Conservation (phyloP, 2,797 vertebrate species). For the Halcyon leucocephala region DNA sequence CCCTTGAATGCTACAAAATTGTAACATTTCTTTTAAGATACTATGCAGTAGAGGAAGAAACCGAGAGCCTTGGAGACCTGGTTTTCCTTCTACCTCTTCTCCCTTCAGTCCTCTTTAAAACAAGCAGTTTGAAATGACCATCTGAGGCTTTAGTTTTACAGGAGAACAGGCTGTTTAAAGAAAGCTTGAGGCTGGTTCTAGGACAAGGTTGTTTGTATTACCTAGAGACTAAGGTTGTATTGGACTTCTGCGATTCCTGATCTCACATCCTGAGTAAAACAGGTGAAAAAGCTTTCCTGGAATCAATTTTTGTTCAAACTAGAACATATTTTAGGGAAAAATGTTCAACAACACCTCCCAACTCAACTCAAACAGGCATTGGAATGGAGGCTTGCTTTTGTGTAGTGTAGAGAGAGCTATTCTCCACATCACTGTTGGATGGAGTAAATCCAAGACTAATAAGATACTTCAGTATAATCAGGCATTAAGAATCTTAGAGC, state of each 20-base stretch:
- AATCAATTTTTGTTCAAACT: not conserved
- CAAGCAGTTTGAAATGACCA: not conserved
- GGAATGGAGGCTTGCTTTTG: not conserved
- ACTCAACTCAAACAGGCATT: not conserved
- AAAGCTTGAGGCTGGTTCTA: not conserved
- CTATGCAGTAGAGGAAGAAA: not conserved
- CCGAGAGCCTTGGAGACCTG: not conserved
- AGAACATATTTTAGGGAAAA: not conserved
- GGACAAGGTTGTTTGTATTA: not conserved
- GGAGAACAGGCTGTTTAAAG: not conserved
- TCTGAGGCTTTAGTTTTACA: not conserved
- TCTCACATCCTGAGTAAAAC: not conserved
- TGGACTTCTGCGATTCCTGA: not conserved
- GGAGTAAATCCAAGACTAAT: not conserved
- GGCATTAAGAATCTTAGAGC: not conserved
- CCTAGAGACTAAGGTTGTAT: not conserved
- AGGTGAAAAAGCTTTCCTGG: not conserved
- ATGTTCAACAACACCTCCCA: not conserved
- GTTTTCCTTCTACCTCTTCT: not conserved
- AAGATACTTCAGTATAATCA: not conserved
- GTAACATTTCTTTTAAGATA: not conserved
- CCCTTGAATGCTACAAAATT: not conserved
- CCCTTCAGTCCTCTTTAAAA: not conserved
- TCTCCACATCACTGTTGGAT: not conserved
- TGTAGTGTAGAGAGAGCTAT: rapidly evolving